phyloP scores from a whole-genome alignment of 2,797 vertebrate genomes.

The Leucoraja ocellata region DNA sequence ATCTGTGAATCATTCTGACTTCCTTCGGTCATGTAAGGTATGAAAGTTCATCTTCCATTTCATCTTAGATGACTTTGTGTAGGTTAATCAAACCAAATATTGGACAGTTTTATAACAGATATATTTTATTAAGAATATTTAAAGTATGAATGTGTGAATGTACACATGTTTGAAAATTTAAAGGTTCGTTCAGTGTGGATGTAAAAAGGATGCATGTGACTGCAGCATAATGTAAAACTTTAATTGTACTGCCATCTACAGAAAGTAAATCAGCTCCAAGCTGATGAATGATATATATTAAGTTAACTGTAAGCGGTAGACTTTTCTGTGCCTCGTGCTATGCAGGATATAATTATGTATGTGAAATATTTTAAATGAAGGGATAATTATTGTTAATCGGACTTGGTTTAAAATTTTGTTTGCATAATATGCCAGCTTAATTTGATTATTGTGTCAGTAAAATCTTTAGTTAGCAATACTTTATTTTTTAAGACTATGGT shows the following conservation, averaged over 20 bases:
- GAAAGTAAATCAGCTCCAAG: background rate
- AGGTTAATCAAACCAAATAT: background rate
- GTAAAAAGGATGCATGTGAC: background rate
- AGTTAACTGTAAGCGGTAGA: background rate
- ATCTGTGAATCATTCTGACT: background rate
- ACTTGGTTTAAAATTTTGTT: background rate
- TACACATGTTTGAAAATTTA: background rate
- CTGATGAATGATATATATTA: constrained; percentile 22
- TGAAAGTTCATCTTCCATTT: background rate
- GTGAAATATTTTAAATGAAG: background rate
- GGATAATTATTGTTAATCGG: background rate
- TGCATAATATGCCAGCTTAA: background rate
- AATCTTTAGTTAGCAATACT: background rate
- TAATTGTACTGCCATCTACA: constrained; percentile 37
- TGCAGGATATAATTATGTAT: background rate
- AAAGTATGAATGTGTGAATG: background rate
- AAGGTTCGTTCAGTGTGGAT: background rate
- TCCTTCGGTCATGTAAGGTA: background rate
- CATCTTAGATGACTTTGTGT: background rate
- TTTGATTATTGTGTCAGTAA: background rate
- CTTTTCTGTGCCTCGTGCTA: background rate
- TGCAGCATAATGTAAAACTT: constrained; percentile 26
- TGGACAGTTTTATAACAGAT: background rate
- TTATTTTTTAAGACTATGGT: background rate
- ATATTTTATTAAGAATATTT: constrained; percentile 19